Base-by-base conservation (phyloP, 1,140 invertebrate genomes). In the Charaxes varanes region DNA sequence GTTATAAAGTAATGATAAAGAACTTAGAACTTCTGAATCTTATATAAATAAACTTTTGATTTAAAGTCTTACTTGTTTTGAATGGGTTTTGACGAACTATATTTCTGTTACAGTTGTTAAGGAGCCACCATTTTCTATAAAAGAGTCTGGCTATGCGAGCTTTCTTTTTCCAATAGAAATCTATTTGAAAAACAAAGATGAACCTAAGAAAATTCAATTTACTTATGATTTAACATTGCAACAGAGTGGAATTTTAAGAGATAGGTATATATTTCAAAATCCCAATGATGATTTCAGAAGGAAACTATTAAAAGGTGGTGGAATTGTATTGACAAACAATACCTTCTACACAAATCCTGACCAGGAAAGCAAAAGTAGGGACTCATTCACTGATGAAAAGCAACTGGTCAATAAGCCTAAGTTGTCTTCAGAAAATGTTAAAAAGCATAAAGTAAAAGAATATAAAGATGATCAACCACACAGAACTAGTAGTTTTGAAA, bases 81-180 rank as follows among this genome's bases (percentile, higher is more conserved):
- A n/a, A n/a, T 27, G 4, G 31, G 1, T 33, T 38, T 15, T 12
- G n/a, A n/a, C n/a, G n/a, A n/a, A n/a, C n/a, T 26, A 26, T 40
- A 56, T 32, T 35, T 41, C 38, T 36, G 44, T 88, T 89, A 43
- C 79, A 94, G 93, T 93, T 52, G 74, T 94, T 1, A 97, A 95
- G 66, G 93, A 96, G 37, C 94, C 96, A 21, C 96, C 97, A n/a
- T 99, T 95, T 85, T 81, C 87, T 28, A 89, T 98, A 8, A 91
- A 92, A 57, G 96, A 98, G 72, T 94, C 94, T 4, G 97, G 97
- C 1, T 98, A 98, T 88, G 97, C 95, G 38, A 94, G 96, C 8
- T 99, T 99, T 71, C 86, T 88, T 22, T 85, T 98, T 28, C 92
- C 92, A 1, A 96, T 99, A 60, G 94, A 97, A 55, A 91, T 99